Evolutionary conservation across 37 sponge, comb jelly and placozoan species (phyloP).

Genomic region (Ianthella basta): DNA sequence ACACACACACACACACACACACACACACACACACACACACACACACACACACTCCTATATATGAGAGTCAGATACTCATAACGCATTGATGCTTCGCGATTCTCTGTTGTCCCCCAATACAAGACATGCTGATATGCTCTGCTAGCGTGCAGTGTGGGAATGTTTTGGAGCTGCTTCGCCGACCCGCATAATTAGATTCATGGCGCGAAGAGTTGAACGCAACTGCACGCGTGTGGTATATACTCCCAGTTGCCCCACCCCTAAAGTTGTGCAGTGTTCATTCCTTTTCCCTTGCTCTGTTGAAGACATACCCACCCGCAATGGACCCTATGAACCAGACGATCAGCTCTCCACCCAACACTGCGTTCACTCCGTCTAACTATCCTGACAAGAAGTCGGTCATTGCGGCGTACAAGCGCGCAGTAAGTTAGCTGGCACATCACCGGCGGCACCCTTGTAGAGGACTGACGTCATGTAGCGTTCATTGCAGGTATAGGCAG

Average conservation of each 20-base stretch:
- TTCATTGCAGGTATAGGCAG: neutral
- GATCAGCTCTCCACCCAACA: constrained; percentile 31
- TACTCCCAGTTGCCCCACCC: neutral
- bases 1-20: too few relatives aligned
- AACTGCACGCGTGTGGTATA: neutral
- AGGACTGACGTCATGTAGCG: neutral
- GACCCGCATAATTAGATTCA: too few relatives aligned
- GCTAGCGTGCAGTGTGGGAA: too few relatives aligned
- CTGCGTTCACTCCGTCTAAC: constrained; percentile 51
- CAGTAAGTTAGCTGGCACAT: constrained; percentile 30
- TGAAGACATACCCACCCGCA: neutral
- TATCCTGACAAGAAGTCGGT: constrained; percentile 68
- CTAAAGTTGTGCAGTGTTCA: neutral
- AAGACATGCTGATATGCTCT: too few relatives aligned
- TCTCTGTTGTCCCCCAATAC: too few relatives aligned
- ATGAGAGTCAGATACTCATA: too few relatives aligned
- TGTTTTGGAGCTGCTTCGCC: too few relatives aligned
- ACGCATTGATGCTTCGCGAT: too few relatives aligned
- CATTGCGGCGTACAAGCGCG: constrained; percentile 66
- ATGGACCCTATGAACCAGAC: constrained; percentile 28
- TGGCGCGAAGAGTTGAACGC: too few relatives aligned
- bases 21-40: too few relatives aligned
- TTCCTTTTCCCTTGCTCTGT: neutral
- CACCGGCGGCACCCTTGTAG: neutral
- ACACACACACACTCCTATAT: too few relatives aligned